phyloP scores from a whole-genome alignment of 2,113 vertebrate genomes.

The Mixornis gularis region DNA sequence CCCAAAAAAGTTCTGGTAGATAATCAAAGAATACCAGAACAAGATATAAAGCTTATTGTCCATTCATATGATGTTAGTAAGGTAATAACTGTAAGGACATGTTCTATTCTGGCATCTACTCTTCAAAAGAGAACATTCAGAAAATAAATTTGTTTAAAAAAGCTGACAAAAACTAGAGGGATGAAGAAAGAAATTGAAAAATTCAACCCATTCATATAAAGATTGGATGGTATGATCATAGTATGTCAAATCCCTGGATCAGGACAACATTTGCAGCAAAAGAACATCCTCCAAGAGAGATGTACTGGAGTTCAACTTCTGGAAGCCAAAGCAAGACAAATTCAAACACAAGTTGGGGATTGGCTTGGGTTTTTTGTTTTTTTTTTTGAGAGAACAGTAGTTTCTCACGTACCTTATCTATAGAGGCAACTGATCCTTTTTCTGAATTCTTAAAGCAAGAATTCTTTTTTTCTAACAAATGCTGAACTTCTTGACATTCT shows the following conservation, averaged over 20 bases:
- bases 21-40: not conserved
- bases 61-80: not conserved
- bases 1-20: not conserved
- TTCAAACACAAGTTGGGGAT: not conserved
- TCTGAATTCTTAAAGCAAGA: not conserved
- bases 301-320: fast-evolving
- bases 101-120: not conserved
- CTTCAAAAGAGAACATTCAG: not conserved
- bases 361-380: not conserved
- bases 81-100: not conserved
- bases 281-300: not conserved
- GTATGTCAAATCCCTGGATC: not conserved
- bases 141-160: not conserved
- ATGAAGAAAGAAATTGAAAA: not conserved
- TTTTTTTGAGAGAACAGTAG: not conserved
- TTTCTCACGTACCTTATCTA: not conserved
- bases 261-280: not conserved
- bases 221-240: not conserved
- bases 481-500: not conserved
- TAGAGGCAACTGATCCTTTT: not conserved
- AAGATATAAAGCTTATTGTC: not conserved
- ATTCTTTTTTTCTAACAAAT: not conserved
- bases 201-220: not conserved
- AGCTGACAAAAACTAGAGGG: not conserved
- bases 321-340: not conserved